Conservation (phyloP, 2,797 vertebrate genomes). For the Glyptemys insculpta region DNA sequence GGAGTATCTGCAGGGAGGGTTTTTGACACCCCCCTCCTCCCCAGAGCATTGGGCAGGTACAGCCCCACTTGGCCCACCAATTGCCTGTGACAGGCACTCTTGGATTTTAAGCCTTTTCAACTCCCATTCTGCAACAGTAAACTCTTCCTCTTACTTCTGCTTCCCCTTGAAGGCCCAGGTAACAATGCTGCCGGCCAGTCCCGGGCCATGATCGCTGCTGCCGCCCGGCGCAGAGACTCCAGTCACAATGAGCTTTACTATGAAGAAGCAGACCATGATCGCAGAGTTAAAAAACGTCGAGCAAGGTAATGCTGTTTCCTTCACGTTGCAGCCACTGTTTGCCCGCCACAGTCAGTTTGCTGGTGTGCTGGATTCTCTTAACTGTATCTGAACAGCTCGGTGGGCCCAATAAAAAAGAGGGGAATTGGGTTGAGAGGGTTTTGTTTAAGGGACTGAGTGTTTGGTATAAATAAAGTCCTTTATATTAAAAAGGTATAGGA, state of each 20-base stretch:
- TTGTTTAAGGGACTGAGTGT: fast-evolving
- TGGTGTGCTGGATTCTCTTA: background rate
- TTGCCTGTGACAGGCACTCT: background rate
- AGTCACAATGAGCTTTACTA: conserved; percentile 97
- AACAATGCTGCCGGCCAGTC: conserved; percentile 90
- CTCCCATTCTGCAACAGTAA: background rate
- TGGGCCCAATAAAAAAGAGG: fast-evolving
- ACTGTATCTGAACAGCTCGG: background rate
- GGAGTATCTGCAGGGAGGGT: background rate
- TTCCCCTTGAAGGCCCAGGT: conserved; percentile 85
- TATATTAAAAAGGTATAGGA: fast-evolving
- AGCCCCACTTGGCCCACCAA: background rate
- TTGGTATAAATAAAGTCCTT: background rate
- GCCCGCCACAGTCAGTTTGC: background rate
- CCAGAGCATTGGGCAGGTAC: background rate
- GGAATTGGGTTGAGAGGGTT: background rate
- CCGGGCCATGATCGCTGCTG: conserved; percentile 90
- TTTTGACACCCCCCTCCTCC: fast-evolving
- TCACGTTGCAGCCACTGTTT: fast-evolving
- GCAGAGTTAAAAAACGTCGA: conserved; percentile 92
- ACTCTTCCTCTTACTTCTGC: fast-evolving
- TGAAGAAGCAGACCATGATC: conserved; percentile 95
- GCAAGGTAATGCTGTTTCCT: conserved; percentile 84
- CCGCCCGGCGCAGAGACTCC: conserved; percentile 90
- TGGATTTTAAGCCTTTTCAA: background rate